These are phyloP conservation scores for Sepiola atlantica DNA, from an alignment of 2,888 invertebrate species.

Conservation along the genomic window DNA sequence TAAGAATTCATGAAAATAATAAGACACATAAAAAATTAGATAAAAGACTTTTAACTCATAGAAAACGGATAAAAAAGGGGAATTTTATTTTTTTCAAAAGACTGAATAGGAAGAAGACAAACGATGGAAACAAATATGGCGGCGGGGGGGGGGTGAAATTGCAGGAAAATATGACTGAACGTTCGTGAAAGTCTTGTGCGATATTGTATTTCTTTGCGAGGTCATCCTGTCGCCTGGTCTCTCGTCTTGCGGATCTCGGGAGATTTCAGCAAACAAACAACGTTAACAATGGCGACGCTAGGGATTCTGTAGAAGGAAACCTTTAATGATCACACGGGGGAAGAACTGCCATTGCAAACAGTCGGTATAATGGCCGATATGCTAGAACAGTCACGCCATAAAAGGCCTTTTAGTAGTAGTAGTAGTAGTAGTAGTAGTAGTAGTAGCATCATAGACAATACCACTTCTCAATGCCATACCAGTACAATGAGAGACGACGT, in stretches of 20 bases:
- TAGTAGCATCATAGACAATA: not conserved
- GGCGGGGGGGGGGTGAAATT: not conserved
- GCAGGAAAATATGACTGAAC: not conserved
- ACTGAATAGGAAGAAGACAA: not conserved
- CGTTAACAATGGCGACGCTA: not conserved
- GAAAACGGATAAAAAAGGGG: not conserved
- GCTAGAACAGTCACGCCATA: not conserved
- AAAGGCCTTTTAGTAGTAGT: not conserved
- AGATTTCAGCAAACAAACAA: constrained; percentile 15
- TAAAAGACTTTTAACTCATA: not conserved
- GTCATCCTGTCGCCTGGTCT: constrained; percentile 10
- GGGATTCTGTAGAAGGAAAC: not conserved
- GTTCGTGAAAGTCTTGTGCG: not conserved
- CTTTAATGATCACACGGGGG: not conserved
- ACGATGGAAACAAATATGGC: not conserved
- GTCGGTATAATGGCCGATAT: not conserved
- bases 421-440: not conserved
- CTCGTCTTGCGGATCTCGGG: not conserved
- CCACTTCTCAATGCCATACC: not conserved
- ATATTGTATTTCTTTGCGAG: constrained; percentile 13
- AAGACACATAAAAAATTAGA: not conserved
- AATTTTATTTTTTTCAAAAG: not conserved
- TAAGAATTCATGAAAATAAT: not conserved
- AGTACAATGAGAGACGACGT: not conserved
- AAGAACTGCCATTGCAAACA: not conserved